Evolutionary conservation across 2,797 vertebrate genomes (phyloP).

Genomic region (Falco cherrug): DNA sequence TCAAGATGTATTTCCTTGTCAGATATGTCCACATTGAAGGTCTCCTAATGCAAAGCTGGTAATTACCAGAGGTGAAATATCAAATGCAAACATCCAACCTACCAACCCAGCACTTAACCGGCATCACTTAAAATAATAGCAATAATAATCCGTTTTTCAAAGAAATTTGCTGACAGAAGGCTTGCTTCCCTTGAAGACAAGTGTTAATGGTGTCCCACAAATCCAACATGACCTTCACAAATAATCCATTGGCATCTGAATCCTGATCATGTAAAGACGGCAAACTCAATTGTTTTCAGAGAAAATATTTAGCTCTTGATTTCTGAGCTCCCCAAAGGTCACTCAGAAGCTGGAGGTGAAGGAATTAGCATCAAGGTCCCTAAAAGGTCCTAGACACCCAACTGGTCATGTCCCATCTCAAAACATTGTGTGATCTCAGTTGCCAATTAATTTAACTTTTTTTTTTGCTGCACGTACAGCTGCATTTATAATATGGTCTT

Average conservation of each 20-base stretch:
- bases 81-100: background rate
- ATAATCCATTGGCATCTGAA: slow-evolving; percentile 10
- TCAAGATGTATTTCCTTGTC: background rate
- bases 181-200: slow-evolving; percentile 26
- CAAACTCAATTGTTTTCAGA: background rate
- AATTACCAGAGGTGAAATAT: slow-evolving; percentile 38
- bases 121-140: background rate
- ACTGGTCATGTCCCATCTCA: rapidly evolving
- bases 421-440: background rate
- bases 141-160: slow-evolving; percentile 25
- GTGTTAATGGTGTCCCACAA: background rate
- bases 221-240: slow-evolving; percentile 31
- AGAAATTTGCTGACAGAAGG: slow-evolving; percentile 6
- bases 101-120: background rate
- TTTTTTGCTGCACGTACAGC: rapidly evolving
- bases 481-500: background rate
- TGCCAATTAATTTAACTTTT: background rate
- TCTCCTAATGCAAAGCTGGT: background rate
- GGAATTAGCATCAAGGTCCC: background rate
- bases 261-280: background rate
- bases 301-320: background rate
- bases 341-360: background rate
- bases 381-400: background rate
- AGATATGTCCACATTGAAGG: background rate
- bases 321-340: background rate